Evolutionary conservation across 2,888 invertebrate genomes (phyloP), one percentile per base, ranked within the genome.

Genomic region (Drosophila cognata): DNA sequence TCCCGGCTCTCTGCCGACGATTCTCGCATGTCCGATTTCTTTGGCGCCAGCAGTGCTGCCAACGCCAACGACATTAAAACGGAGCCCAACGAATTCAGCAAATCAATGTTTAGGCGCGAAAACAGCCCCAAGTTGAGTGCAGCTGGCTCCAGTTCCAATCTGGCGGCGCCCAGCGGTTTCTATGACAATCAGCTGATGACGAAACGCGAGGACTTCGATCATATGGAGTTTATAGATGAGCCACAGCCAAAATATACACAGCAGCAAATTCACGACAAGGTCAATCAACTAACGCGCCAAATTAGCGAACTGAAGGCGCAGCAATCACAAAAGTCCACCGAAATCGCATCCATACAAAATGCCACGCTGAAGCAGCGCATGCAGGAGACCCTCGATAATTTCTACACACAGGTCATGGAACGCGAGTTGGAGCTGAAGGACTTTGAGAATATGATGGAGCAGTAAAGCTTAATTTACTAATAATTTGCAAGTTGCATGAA

Each of bases 301-400:
- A 93, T 98, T 56, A 95, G 95, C 21, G 97, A 97, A 77, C 93
- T 98, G 21, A 96, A 96, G 85, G 95, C 95, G 46, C 95, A 96
- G 58, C 94, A 96, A 71, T 95, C 96, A 64, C 95, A 96, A 84
- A 97, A 97, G 77, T 97, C 98, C 87, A 94, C 95, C 78, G 97
- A 98, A 93, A 96, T 98, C 73, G 95, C 96, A 29, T 96, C 96
- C 53, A 97, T 98, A 91, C 97, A 98, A 91, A 98, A 98, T 92
- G 94, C 96, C 74, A 96, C 97, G 16, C 93, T 98, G 18, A 94
- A 96, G 56, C 97, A 97, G 92, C 94, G 98, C 62, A 97, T 98
- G 92, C 96, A 97, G 91, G 96, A 96, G 79, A 96, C 96, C 60
- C 93, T 98, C 33, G 97, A 98, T 78, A 95, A 96, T 84, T 93